Evolutionary conservation across 2,113 vertebrate species (phyloP).

Genomic region (Sceloporus undulatus): DNA sequence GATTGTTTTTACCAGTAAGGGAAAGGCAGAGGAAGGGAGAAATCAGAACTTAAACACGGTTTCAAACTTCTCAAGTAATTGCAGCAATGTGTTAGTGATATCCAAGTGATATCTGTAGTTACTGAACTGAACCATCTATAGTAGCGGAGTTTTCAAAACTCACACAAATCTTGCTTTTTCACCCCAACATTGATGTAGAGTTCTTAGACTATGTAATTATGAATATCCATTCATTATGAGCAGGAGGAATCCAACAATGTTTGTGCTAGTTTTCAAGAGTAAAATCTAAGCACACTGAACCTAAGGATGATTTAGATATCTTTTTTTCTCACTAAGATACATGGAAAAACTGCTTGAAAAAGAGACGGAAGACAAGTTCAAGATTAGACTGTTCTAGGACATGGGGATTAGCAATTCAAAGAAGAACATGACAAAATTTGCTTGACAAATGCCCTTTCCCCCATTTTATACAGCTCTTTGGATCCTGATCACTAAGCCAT

Average conservation of each 20-base stretch:
- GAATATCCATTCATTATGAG: not conserved
- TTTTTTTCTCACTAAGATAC: not conserved
- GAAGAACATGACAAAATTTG: not conserved
- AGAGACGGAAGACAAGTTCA: not conserved
- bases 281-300: not conserved
- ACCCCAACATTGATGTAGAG: not conserved
- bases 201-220: not conserved
- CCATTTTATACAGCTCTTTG: not conserved
- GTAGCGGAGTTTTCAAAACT: not conserved
- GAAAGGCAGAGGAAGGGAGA: constrained; percentile 46
- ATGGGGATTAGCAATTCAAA: not conserved
- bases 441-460: not conserved
- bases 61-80: constrained; percentile 53
- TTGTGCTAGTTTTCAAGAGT: not conserved
- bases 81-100: constrained; percentile 70
- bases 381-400: not conserved
- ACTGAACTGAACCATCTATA: constrained; percentile 23
- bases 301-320: not conserved
- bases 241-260: not conserved
- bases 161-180: too few species aligned
- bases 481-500: not conserved
- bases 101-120: constrained; percentile 54
- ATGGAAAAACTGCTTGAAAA: not conserved
- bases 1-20: constrained; percentile 62
- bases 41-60: constrained; percentile 47